phyloP scores from a whole-genome alignment of 2,113 vertebrate species.

The Panthera leo region DNA sequence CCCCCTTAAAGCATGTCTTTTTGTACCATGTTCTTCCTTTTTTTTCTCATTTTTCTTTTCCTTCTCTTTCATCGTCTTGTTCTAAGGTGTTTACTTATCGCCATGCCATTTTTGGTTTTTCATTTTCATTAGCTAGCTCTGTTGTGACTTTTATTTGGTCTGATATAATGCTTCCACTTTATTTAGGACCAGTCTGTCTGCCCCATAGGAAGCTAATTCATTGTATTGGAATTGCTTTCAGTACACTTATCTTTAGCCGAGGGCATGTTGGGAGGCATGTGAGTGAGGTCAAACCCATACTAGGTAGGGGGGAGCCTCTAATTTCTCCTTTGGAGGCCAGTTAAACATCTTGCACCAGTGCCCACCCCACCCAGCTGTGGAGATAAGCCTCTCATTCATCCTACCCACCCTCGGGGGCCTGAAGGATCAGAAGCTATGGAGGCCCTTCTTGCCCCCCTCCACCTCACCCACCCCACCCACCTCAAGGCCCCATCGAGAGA shows the following conservation, averaged over 20 bases:
- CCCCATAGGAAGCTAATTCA: background rate
- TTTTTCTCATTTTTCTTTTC: background rate
- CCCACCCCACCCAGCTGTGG: background rate
- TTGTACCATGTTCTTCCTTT: background rate
- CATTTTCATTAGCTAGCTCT: background rate
- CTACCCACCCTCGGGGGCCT: background rate
- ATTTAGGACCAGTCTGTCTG: background rate
- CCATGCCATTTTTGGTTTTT: background rate
- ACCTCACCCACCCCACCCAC: too few relatives aligned
- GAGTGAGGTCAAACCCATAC: background rate
- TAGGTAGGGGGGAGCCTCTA: background rate
- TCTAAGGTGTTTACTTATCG: background rate
- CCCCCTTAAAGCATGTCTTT: background rate
- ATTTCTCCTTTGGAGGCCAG: background rate
- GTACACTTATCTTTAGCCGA: background rate
- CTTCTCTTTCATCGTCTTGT: background rate
- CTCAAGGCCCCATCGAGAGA: background rate
- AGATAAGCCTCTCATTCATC: background rate
- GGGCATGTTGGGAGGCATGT: background rate
- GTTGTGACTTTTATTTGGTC: background rate
- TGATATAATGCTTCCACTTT: background rate
- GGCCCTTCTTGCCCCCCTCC: background rate
- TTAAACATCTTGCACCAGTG: background rate
- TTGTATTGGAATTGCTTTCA: background rate
- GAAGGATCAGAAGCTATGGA: background rate